A percentile compares a stretch with the other conserved stretches of the same genome.
phyloP scores from a whole-genome alignment of 2,888 invertebrate genomes.

The Esperia sulphurella region DNA sequence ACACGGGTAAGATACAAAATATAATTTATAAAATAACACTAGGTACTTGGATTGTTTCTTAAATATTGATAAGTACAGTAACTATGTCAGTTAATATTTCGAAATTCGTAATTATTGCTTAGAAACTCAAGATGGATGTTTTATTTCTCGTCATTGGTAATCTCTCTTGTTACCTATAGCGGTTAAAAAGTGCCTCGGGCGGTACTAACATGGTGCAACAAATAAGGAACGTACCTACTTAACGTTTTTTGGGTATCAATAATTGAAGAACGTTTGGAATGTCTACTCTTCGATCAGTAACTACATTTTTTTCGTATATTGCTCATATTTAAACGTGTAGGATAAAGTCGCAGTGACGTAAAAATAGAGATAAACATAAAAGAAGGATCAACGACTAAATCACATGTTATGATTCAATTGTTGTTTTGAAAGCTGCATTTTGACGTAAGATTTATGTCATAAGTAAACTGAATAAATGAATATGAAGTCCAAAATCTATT shows the following conservation, averaged over 20 bases:
- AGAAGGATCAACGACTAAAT: no score
- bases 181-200: constrained; percentile 24
- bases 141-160: background rate
- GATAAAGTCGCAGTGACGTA: no score
- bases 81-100: background rate
- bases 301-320: no score
- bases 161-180: constrained; percentile 7
- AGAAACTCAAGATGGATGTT: constrained; percentile 4
- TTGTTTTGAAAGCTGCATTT: background rate
- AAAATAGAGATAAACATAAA: no score
- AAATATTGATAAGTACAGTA: background rate
- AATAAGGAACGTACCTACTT: constrained; percentile 20
- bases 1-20: constrained; percentile 7
- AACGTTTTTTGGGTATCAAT: background rate
- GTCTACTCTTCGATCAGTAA: no score
- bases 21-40: background rate
- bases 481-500: background rate
- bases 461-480: constrained; percentile 1
- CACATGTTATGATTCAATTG: background rate
- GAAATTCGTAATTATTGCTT: background rate
- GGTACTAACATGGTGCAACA: constrained; percentile 20
- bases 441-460: background rate
- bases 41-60: background rate
- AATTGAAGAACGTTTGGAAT: no score
- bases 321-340: no score